Conservation (phyloP, 2,888 invertebrate genomes). For the Pristionchus entomophagus region DNA sequence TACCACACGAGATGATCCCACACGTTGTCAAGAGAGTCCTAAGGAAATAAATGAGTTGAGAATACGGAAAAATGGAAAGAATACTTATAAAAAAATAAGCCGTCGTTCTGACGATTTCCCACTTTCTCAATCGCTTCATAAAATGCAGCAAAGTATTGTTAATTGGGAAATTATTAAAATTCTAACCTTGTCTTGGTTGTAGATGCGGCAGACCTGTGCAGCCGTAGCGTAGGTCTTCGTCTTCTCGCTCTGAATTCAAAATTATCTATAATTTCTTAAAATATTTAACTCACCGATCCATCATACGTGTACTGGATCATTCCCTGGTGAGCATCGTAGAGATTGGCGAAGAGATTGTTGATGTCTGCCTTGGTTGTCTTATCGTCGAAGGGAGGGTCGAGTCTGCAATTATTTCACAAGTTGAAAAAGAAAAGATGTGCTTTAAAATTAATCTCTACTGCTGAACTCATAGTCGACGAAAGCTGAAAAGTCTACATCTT, state of each 20-base stretch:
- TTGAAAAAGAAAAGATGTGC: neutral
- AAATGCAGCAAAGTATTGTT: neutral
- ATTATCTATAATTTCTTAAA: neutral
- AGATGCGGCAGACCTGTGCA: conserved; percentile 58
- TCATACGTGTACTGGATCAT: conserved; percentile 73
- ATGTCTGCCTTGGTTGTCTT: conserved; percentile 63
- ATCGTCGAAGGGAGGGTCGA: conserved; percentile 59
- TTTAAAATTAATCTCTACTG: neutral
- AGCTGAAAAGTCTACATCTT: too few species aligned
- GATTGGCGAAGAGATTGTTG: conserved; percentile 66
- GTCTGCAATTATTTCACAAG: conserved; percentile 49
- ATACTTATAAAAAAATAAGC: neutral
- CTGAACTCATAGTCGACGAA: too few species aligned
- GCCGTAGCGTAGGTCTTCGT: conserved; percentile 59
- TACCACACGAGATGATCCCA: conserved; percentile 7
- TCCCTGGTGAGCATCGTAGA: conserved; percentile 68
- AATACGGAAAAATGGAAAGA: neutral
- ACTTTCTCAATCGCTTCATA: neutral
- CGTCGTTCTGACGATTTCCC: neutral
- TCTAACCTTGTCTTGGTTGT: conserved; percentile 51
- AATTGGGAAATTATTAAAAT: neutral
- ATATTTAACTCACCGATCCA: conserved; percentile 62
- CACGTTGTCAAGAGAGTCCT: conserved; percentile 40
- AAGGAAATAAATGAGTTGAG: too few species aligned
- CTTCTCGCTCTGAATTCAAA: conserved; percentile 56